Evolutionary conservation across 1,140 invertebrate species (phyloP).

Genomic region (Lordiphosa mommai): DNA sequence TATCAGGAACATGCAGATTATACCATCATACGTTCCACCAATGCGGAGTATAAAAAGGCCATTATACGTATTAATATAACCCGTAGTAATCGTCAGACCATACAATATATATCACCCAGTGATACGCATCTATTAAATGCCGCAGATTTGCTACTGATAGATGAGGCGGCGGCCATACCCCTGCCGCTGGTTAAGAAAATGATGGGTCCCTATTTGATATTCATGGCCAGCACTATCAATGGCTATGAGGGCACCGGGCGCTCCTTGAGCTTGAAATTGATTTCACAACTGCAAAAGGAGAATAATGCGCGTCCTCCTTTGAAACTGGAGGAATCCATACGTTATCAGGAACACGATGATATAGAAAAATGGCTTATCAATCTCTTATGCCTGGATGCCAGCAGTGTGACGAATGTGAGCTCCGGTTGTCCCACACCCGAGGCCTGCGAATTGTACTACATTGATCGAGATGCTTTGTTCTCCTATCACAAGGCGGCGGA

Average conservation of each 20-base stretch:
- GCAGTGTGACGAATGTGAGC: conserved; percentile 83
- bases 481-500: conserved; percentile 98
- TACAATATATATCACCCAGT: conserved; percentile 97
- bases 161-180: conserved; percentile 99
- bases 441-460: conserved; percentile 94
- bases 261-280: conserved; percentile 96
- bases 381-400: conserved; percentile 94
- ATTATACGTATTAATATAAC: conserved; percentile 96
- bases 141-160: conserved; percentile 97
- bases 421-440: conserved; percentile 93
- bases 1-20: conserved; percentile 99
- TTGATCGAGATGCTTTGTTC: conserved; percentile 97
- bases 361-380: conserved; percentile 96
- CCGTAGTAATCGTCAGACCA: conserved; percentile 96
- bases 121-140: conserved; percentile 94
- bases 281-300: conserved; percentile 89
- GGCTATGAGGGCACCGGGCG: conserved; percentile 99
- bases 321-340: conserved; percentile 95
- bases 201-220: conserved; percentile 95
- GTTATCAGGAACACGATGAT: conserved; percentile 93
- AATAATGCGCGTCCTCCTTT: conserved; percentile 82
- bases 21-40: conserved; percentile 96
- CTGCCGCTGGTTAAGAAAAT: conserved; percentile 95
- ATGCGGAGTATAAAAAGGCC: conserved; percentile 98
- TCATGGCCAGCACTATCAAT: conserved; percentile 98